Conservation (phyloP, 1,140 invertebrate species). For the Calephelis nemesis region DNA sequence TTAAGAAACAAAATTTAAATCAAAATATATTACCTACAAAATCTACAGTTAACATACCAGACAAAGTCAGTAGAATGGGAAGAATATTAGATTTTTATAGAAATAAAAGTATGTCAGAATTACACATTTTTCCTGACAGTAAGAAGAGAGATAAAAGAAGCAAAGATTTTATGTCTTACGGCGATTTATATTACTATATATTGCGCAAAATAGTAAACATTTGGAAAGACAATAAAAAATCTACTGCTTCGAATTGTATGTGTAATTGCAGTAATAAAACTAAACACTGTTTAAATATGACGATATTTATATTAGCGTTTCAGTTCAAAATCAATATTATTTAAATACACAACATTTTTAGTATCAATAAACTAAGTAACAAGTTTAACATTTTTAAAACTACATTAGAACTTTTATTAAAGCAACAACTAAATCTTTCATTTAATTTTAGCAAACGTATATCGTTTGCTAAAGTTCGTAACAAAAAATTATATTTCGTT, state of each 20-base stretch:
- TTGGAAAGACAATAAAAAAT: conserved; percentile 36
- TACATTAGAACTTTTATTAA: conserved; percentile 16
- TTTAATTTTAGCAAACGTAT: conserved; percentile 49
- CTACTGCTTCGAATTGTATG: conserved; percentile 34
- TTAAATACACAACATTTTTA: background rate
- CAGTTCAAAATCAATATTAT: background rate
- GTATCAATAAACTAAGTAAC: background rate
- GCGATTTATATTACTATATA: conserved; percentile 52
- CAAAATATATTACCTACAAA: background rate
- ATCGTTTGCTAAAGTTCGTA: conserved; percentile 43
- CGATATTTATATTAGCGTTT: conserved; percentile 4
- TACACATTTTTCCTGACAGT: background rate
- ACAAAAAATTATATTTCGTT: conserved; percentile 42
- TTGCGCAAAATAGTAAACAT: conserved; percentile 42
- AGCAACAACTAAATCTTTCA: conserved; percentile 44
- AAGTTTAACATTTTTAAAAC: background rate
- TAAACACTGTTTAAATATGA: conserved; percentile 8
- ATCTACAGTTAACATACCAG: background rate
- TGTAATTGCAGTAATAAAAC: conserved; percentile 36
- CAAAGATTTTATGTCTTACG: conserved; percentile 39
- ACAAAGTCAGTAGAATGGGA: background rate
- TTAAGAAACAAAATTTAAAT: background rate
- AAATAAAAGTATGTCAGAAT: background rate
- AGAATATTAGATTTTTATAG: background rate
- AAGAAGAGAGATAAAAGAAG: conserved; percentile 13